A percentile compares a stretch with the other conserved stretches of the same genome.
Conservation (phyloP, 1,140 invertebrate species). For the Cotesia chilonis region DNA sequence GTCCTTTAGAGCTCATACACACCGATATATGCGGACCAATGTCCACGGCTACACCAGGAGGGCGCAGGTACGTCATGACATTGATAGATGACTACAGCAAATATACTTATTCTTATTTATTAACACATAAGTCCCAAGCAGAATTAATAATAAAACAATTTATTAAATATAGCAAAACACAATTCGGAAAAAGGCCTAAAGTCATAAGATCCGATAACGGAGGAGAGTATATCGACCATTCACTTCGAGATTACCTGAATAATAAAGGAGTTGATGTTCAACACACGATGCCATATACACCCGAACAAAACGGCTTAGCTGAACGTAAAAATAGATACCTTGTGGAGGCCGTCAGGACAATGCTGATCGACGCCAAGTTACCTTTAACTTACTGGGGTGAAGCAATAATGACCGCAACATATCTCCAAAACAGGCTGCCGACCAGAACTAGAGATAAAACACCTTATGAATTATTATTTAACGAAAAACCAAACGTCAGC, state of each 20-base stretch:
- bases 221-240: not conserved
- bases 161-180: not conserved
- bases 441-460: not conserved
- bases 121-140: not conserved
- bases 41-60: not conserved
- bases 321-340: not conserved
- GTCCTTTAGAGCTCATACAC: not conserved
- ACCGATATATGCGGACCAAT: not conserved
- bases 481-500: constrained; percentile 45
- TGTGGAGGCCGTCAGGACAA: not conserved
- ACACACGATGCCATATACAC: not conserved
- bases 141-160: not conserved
- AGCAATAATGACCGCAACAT: constrained; percentile 10
- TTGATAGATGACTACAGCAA: not conserved
- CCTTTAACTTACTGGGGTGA: too few species aligned
- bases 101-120: constrained; percentile 1
- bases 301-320: not conserved
- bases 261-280: not conserved
- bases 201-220: not conserved
- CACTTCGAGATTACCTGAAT: not conserved
- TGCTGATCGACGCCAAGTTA: not conserved
- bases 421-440: constrained; percentile 8
- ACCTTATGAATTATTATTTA: constrained; percentile 43
- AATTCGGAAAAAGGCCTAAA: not conserved
- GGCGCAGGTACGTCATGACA: not conserved